phyloP scores from a whole-genome alignment of 2,113 vertebrate genomes.

The Poeciliopsis occidentalis region DNA sequence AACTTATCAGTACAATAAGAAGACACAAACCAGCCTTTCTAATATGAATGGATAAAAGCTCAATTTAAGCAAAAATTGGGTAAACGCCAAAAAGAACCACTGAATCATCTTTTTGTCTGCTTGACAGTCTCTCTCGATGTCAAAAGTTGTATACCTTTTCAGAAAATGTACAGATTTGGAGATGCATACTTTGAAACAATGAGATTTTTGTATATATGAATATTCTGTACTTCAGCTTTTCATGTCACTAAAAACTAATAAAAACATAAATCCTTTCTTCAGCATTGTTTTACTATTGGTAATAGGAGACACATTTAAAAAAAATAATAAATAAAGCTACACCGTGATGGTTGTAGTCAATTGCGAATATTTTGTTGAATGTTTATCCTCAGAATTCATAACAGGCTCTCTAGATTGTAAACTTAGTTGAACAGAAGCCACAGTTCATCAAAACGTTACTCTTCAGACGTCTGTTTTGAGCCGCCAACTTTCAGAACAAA shows the following conservation, averaged over 20 bases:
- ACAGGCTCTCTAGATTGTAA: background rate
- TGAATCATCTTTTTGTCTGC: background rate
- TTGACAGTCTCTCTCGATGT: background rate
- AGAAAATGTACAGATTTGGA: background rate
- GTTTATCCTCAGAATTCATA: background rate
- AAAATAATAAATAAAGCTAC: background rate
- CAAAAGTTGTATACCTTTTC: background rate
- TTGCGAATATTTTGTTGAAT: background rate
- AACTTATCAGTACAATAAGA: background rate
- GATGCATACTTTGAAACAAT: background rate
- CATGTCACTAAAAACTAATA: constrained; percentile 13
- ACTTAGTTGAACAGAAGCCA: background rate
- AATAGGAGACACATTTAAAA: background rate
- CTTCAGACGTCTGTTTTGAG: too few species aligned
- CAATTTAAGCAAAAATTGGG: background rate
- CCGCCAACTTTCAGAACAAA: background rate
- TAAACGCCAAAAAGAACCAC: background rate
- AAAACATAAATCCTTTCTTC: background rate
- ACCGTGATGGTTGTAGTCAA: background rate
- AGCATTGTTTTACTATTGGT: background rate
- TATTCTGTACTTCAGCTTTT: background rate
- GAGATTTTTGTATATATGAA: background rate
- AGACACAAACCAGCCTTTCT: too few species aligned
- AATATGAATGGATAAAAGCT: too few species aligned
- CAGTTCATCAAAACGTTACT: background rate